These are phyloP conservation scores for Heliothis virescens DNA, from an alignment of 1,140 invertebrate genomes.

Conservation along the genomic window DNA sequence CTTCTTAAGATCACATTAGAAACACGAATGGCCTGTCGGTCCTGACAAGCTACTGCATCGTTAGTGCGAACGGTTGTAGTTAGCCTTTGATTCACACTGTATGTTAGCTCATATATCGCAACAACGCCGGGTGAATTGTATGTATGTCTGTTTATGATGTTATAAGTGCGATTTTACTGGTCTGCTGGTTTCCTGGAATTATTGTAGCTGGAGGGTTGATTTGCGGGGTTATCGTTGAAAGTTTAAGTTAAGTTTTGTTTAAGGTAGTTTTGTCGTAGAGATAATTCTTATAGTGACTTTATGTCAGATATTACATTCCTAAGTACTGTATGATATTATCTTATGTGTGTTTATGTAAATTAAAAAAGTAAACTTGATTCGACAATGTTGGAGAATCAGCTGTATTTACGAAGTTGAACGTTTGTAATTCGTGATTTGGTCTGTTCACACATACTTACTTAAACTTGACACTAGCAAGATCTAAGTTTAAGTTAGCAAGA, in stretches of 20 bases:
- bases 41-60: conserved; percentile 8
- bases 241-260: background rate
- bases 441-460: too few species aligned
- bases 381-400: too few species aligned
- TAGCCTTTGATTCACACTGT: conserved; percentile 7
- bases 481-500: too few species aligned
- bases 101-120: background rate
- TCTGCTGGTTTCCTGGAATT: background rate
- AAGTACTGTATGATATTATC: too few species aligned
- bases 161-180: conserved; percentile 7
- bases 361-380: too few species aligned
- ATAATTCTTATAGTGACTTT: too few species aligned
- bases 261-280: too few species aligned
- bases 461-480: too few species aligned
- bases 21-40: conserved; percentile 18
- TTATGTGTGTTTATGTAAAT: too few species aligned
- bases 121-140: background rate
- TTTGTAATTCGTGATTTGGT: too few species aligned
- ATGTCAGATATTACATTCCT: too few species aligned
- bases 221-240: conserved; percentile 11
- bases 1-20: conserved; percentile 1
- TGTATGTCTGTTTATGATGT: conserved; percentile 15
- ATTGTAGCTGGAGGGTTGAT: background rate
- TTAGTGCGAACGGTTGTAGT: conserved; percentile 4
- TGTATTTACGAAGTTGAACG: too few species aligned